Evolutionary conservation across 1,140 invertebrate species (phyloP).

Genomic region (Orchestia grillus): DNA sequence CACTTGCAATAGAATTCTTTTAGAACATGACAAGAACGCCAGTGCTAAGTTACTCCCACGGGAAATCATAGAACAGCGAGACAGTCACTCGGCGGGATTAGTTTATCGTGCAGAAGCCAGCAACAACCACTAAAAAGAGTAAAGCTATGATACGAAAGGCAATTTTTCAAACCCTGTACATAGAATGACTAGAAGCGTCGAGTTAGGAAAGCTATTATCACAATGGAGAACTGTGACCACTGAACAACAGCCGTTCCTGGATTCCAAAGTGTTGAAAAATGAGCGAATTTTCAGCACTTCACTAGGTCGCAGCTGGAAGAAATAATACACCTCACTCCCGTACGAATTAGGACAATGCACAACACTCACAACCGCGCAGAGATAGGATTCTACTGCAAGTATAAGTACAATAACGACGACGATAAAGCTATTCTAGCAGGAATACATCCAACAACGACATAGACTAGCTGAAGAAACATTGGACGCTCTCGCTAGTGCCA

Average conservation of each 20-base stretch:
- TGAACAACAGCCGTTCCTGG: neutral
- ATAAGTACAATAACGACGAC: conserved; percentile 47
- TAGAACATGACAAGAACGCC: neutral
- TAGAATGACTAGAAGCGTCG: neutral
- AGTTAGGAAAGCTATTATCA: conserved; percentile 31
- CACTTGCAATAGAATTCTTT: conserved; percentile 27
- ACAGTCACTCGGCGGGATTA: conserved; percentile 32
- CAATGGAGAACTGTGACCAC: neutral
- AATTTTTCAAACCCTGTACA: conserved; percentile 43
- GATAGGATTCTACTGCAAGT: conserved; percentile 14
- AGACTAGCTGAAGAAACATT: conserved; percentile 56
- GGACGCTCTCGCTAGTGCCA: conserved; percentile 15
- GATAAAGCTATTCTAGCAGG: conserved; percentile 52
- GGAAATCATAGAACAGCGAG: conserved; percentile 47
- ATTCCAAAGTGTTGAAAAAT: neutral
- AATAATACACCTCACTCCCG: neutral
- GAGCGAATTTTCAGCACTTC: neutral
- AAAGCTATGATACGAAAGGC: conserved; percentile 19
- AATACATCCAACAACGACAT: conserved; percentile 56
- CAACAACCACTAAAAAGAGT: conserved; percentile 28
- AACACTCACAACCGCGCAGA: conserved; percentile 34
- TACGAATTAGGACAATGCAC: neutral
- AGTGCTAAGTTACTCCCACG: conserved; percentile 27
- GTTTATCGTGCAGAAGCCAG: neutral
- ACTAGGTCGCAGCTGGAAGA: neutral